Evolutionary conservation across 1,140 invertebrate species (phyloP).

Genomic region (Tenebrio molitor): DNA sequence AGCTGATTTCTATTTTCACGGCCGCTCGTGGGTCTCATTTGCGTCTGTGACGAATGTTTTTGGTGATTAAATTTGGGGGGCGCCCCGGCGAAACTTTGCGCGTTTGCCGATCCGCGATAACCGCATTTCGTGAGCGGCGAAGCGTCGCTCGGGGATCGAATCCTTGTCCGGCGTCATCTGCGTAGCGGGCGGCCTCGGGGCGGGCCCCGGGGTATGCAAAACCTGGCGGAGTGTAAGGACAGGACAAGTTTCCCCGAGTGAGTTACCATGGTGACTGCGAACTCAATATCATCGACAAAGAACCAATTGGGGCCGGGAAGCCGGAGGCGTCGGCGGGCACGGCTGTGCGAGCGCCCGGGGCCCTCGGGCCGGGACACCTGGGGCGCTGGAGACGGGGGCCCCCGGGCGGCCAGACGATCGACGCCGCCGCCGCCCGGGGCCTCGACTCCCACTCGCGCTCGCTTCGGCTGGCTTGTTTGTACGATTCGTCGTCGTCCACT

Average conservation of each 20-base stretch:
- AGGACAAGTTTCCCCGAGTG: constrained; percentile 65
- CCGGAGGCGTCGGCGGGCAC: constrained; percentile 58
- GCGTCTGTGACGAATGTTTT: too few species aligned
- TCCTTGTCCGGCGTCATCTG: not conserved
- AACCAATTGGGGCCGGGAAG: constrained; percentile 58
- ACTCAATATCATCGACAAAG: constrained; percentile 71
- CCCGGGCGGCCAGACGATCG: constrained; percentile 54
- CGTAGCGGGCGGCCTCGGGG: constrained; percentile 11
- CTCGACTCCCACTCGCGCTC: constrained; percentile 41
- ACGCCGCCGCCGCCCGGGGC: constrained; percentile 53
- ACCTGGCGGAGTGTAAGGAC: constrained; percentile 53
- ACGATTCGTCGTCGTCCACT: constrained; percentile 42
- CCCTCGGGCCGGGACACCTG: constrained; percentile 49
- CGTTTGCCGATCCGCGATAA: too few species aligned
- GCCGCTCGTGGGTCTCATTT: too few species aligned
- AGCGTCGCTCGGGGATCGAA: too few species aligned
- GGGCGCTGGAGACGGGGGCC: constrained; percentile 53
- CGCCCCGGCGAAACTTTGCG: too few species aligned
- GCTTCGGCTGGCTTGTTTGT: constrained; percentile 41
- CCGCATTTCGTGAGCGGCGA: too few species aligned
- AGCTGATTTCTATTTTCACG: too few species aligned
- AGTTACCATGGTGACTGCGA: constrained; percentile 72
- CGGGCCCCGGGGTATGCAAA: constrained; percentile 59
- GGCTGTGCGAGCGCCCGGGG: constrained; percentile 48
- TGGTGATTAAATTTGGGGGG: too few species aligned